These are phyloP conservation scores for Hexactinellida sp. DNA, from an alignment of 37 sponge, comb jelly and placozoan species.

Conservation along the genomic window DNA sequence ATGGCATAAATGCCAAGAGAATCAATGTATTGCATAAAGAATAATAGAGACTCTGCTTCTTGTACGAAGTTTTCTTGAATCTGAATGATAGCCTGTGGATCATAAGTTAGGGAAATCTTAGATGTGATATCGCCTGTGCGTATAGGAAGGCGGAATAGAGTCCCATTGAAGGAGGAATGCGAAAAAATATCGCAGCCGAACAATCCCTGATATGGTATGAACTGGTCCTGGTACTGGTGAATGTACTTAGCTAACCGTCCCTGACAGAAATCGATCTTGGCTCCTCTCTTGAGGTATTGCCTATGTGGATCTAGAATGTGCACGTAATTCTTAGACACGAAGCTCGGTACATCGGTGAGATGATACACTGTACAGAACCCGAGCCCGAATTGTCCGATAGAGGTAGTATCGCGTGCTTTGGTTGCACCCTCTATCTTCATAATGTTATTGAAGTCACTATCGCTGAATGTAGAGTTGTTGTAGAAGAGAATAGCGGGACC, in stretches of 20 bases:
- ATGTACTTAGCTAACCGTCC: constrained; percentile 32
- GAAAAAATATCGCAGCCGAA: constrained; percentile 41
- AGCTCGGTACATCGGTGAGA: constrained; percentile 69
- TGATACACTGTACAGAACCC: constrained; percentile 66
- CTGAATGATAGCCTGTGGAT: not conserved
- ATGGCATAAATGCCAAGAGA: not conserved
- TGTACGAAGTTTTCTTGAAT: not conserved
- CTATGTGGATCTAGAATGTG: constrained; percentile 68
- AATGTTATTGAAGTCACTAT: constrained; percentile 57
- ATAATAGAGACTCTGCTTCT: not conserved
- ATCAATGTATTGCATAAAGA: not conserved
- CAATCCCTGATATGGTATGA: constrained; percentile 42
- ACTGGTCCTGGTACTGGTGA: constrained; percentile 34
- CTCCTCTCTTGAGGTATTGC: constrained; percentile 5
- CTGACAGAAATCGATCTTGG: constrained; percentile 42
- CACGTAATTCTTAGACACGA: constrained; percentile 44
- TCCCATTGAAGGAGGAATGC: constrained; percentile 40
- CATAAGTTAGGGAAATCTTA: not conserved
- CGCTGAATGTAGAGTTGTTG: constrained; percentile 46
- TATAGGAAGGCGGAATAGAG: constrained; percentile 63
- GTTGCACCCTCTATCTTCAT: constrained; percentile 56
- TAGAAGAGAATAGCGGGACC: constrained; percentile 64
- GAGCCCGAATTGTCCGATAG: constrained; percentile 71
- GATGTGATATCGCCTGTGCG: constrained; percentile 11
- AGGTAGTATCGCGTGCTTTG: constrained; percentile 40